These are phyloP conservation scores for Grapholita molesta DNA, from an alignment of 1,140 invertebrate species.

Conservation along the genomic window DNA sequence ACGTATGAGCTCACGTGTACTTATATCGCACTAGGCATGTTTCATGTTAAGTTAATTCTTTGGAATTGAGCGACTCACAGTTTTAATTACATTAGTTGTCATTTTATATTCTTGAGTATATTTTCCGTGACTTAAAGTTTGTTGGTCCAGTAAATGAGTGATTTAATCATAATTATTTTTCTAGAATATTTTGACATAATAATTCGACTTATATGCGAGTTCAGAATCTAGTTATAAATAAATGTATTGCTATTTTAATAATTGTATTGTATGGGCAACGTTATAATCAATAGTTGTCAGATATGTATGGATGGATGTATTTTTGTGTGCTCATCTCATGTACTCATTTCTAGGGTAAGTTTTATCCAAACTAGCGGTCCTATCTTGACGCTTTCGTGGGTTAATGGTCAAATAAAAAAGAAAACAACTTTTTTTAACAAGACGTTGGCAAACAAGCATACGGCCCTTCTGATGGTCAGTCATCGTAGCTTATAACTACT, in stretches of 20 bases:
- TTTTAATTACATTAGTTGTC: no score
- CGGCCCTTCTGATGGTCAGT: no score
- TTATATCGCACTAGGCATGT: no score
- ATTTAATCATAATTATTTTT: constrained; percentile 14
- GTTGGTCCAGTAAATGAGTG: neutral
- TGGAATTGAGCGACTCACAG: no score
- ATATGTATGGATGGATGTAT: constrained; percentile 17
- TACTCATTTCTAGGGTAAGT: constrained; percentile 12
- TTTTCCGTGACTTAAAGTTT: no score
- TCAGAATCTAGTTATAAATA: constrained; percentile 15
- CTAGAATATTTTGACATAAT: constrained; percentile 11
- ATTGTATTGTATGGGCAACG: constrained; percentile 10
- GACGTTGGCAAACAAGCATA: no score
- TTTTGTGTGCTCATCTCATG: constrained; percentile 15
- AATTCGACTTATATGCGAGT: constrained; percentile 14
- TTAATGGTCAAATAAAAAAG: neutral
- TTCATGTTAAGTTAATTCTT: no score
- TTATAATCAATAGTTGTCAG: constrained; percentile 1
- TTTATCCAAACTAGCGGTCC: constrained; percentile 1
- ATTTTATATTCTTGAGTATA: no score
- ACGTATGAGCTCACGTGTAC: no score
- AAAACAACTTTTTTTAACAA: no score
- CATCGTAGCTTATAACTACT: no score
- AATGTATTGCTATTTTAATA: constrained; percentile 17
- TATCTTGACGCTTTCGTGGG: neutral